phyloP scores from a whole-genome alignment of 2,888 invertebrate species.

The Mayetiola destructor region DNA sequence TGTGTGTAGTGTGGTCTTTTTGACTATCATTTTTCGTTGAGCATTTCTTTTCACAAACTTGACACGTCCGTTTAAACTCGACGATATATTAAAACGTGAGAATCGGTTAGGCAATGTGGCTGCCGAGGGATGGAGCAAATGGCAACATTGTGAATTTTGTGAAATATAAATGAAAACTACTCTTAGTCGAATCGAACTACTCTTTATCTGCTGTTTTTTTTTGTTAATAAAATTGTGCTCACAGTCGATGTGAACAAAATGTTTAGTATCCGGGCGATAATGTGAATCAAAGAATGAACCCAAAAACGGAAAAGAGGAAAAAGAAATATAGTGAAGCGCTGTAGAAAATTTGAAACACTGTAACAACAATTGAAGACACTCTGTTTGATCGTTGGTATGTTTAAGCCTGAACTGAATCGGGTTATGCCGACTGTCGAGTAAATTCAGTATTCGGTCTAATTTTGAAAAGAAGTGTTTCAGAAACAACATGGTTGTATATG shows the following conservation, averaged over 20 bases:
- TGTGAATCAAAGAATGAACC: background rate
- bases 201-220: background rate
- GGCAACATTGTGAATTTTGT: no score
- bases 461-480: no score
- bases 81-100: slow-evolving; percentile 5
- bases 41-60: background rate
- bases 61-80: background rate
- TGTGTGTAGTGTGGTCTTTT: no score
- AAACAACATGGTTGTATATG: no score
- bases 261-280: slow-evolving; percentile 12
- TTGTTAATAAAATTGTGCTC: slow-evolving; percentile 8
- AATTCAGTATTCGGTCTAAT: no score
- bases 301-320: background rate
- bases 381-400: no score
- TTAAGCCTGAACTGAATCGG: no score
- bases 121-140: no score
- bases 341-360: slow-evolving; percentile 1
- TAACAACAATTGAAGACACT: slow-evolving; percentile 7
- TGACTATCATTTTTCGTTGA: background rate
- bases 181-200: background rate
- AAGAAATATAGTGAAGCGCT: background rate
- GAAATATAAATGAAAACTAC: slow-evolving; percentile 11
- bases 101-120: background rate
- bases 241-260: slow-evolving; percentile 5
- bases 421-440: no score